phyloP scores from a whole-genome alignment of 2,797 vertebrate genomes.

The Scolopax bukidnonensis region DNA sequence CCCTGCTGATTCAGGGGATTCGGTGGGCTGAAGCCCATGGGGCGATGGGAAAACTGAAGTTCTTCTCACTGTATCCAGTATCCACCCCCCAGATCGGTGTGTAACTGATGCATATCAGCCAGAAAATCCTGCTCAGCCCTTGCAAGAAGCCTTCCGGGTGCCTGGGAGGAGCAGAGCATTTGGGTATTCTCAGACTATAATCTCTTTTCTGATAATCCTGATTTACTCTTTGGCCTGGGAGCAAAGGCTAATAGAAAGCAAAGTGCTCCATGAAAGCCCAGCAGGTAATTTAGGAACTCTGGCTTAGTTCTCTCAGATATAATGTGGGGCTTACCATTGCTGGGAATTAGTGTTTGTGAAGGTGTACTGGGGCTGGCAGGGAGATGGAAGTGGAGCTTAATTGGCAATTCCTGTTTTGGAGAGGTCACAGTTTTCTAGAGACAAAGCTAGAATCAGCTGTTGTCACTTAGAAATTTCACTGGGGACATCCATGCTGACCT shows the following conservation, averaged over 20 bases:
- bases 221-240: conserved; percentile 29
- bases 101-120: conserved; percentile 17
- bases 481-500: conserved; percentile 55
- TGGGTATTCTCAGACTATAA: conserved; percentile 28
- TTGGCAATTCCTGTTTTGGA: neutral
- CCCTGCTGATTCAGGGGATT: neutral
- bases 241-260: conserved; percentile 43
- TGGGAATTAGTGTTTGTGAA: conserved; percentile 2
- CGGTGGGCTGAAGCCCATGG: neutral
- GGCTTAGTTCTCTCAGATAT: neutral
- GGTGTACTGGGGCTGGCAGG: neutral
- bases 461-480: conserved; percentile 50
- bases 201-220: conserved; percentile 45
- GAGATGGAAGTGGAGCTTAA: neutral
- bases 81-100: neutral
- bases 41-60: neutral
- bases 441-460: conserved; percentile 36
- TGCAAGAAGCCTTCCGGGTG: neutral
- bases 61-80: neutral
- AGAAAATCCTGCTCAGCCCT: conserved; percentile 40
- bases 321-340: neutral
- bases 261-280: neutral
- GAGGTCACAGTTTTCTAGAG: conserved; percentile 21
- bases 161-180: conserved; percentile 10
- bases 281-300: conserved; percentile 13